Conservation (phyloP, 1,140 invertebrate species). For the Chrysomallon squamiferum region DNA sequence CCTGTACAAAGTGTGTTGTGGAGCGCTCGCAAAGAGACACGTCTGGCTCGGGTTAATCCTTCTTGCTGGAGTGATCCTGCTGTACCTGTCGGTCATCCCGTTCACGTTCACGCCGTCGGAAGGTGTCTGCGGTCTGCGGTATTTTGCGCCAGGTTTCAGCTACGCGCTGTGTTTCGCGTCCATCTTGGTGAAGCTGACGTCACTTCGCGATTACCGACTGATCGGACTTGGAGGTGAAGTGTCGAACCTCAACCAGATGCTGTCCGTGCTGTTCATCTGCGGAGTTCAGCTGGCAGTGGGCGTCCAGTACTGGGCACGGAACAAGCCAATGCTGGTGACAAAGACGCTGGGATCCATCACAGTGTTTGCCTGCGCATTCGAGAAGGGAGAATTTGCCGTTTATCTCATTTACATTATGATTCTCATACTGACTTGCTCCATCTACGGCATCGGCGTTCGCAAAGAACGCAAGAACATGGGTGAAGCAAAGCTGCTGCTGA, state of each 20-base stretch:
- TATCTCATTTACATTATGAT: conserved; percentile 68
- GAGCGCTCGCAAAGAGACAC: conserved; percentile 68
- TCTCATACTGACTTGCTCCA: conserved; percentile 65
- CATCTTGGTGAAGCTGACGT: conserved; percentile 68
- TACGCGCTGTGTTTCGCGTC: conserved; percentile 68
- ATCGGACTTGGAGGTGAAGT: conserved; percentile 70
- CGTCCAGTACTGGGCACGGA: conserved; percentile 40
- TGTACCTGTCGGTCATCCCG: conserved; percentile 66
- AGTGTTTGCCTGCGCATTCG: conserved; percentile 46
- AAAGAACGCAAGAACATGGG: conserved; percentile 69
- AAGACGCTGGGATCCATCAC: background rate
- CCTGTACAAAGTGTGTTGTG: conserved; percentile 64
- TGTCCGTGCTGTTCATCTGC: conserved; percentile 68
- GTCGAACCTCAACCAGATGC: conserved; percentile 69
- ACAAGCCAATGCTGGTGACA: conserved; percentile 19
- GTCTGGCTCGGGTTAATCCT: conserved; percentile 67
- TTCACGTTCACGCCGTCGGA: conserved; percentile 66
- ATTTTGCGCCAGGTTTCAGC: conserved; percentile 66
- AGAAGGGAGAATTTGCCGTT: conserved; percentile 40
- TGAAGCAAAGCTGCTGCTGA: conserved; percentile 70
- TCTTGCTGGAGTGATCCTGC: conserved; percentile 63
- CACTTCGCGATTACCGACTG: conserved; percentile 68
- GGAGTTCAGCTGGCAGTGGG: conserved; percentile 38
- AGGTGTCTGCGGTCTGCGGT: conserved; percentile 64
- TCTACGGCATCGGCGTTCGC: conserved; percentile 66